Percentiles rank a stretch among this genome's conserved stretches.
Conservation (phyloP, 2,888 invertebrate genomes). For the Neria commutata region DNA sequence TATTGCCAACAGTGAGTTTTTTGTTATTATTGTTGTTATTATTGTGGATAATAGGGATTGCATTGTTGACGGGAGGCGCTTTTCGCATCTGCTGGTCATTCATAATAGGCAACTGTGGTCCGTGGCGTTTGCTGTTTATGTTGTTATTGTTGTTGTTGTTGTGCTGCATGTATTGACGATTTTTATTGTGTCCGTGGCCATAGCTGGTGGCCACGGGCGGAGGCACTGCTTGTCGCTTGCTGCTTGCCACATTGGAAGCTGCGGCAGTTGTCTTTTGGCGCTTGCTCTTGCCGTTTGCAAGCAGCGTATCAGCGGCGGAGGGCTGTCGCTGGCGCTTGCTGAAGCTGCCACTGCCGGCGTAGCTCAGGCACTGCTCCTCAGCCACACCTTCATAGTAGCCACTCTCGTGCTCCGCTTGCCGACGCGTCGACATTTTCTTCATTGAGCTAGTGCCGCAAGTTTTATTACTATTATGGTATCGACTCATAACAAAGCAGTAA, state of each 20-base stretch:
- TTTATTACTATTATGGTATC: conserved; percentile 29
- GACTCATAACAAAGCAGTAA: conserved; percentile 33
- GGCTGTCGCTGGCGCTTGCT: conserved; percentile 33
- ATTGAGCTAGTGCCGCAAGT: conserved; percentile 17
- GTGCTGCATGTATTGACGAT: neutral
- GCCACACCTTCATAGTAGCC: conserved; percentile 73
- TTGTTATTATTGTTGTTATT: conserved; percentile 26
- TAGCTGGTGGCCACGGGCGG: neutral
- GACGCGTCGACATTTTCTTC: conserved; percentile 68
- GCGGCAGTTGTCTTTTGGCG: conserved; percentile 22
- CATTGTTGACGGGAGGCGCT: conserved; percentile 9
- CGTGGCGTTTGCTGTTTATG: neutral
- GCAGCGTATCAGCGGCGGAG: conserved; percentile 15
- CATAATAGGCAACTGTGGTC: neutral
- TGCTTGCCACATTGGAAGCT: neutral
- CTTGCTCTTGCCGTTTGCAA: conserved; percentile 24
- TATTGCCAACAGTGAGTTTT: conserved; percentile 7
- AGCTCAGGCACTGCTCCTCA: conserved; percentile 22
- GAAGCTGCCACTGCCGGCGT: neutral
- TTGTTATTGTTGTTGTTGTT: conserved; percentile 13
- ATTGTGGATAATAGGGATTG: conserved; percentile 14
- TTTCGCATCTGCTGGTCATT: neutral
- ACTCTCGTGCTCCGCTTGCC: conserved; percentile 78
- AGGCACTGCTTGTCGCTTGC: neutral
- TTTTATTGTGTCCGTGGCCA: neutral